Base-by-base conservation (phyloP, 2,888 invertebrate species). In the Platerodrilus igneus region DNA sequence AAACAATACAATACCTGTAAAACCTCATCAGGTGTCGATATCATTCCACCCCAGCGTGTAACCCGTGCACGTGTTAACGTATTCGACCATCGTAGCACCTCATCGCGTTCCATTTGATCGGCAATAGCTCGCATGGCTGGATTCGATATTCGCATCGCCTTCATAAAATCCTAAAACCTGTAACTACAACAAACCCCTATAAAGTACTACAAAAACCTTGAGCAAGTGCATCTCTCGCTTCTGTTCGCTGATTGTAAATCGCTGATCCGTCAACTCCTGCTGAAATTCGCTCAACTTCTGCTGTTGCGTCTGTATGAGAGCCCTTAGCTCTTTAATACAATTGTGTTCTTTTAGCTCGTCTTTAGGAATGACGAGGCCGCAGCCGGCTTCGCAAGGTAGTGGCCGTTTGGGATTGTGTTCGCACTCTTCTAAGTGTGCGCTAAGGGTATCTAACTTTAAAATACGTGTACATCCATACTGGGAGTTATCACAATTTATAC, bases 21-120 rank as follows among this genome's bases (percentile, higher is more conserved):
- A 34, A 90, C 85, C 68, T 91, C 90, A 65, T 96, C 95, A 0
- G 96, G 96, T 7, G 96, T 96, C 16, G 94, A 94, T 60, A 96
- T 96, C 93, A 96, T 94, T 37, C 95, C 95, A 36, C 95, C 96
- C 96, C 95, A 96, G 40, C 95, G 78, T 1, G 93, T 93, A 26
- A 96, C 95, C 42, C 93, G 73, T 10, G 92, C 92, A 27, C 89
- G 71, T 1, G 88, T 75, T 28, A 93, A 69, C 0, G 88, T 83
- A 53, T 78, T 81, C 27, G 90, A 87, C 93, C 93, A 93, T 58
- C 89, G 77, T 21, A 87, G 77, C 40, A 94, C 89, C 68, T 94
- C 94, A 60, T 93, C 92, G 36, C 90, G 79, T 66, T 94, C 94
- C 86, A 94, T 91, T 60, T 92, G 90, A 62, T 93, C 91, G 2